Percentiles rank a stretch among this genome's conserved stretches.
Evolutionary conservation across 2,797 vertebrate genomes (phyloP).

Genomic region (Malacoctenus gilli): DNA sequence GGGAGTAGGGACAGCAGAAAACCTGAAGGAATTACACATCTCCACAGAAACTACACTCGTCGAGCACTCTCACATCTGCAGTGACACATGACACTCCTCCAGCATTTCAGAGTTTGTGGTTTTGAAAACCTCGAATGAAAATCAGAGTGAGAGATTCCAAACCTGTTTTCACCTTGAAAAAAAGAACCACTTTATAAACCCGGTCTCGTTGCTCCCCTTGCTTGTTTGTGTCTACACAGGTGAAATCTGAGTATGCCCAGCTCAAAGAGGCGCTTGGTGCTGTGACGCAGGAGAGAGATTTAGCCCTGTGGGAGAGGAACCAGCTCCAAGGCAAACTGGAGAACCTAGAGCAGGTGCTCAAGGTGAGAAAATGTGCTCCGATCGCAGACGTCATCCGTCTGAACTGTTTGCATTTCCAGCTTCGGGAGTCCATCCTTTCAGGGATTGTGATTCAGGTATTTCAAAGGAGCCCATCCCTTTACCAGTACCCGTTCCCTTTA

Average conservation of each 20-base stretch:
- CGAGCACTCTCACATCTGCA: too few relatives aligned
- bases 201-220: slow-evolving; percentile 21
- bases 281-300: slow-evolving; percentile 90
- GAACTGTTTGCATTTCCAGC: slow-evolving; percentile 26
- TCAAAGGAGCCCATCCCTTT: slow-evolving; percentile 52
- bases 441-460: slow-evolving; percentile 49
- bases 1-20: too few relatives aligned
- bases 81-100: too few relatives aligned
- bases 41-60: too few relatives aligned
- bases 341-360: slow-evolving; percentile 99
- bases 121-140: too few relatives aligned
- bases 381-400: slow-evolving; percentile 5
- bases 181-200: slow-evolving; percentile 15
- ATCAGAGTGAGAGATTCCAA: too few relatives aligned
- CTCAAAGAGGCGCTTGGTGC: slow-evolving; percentile 83
- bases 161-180: too few relatives aligned
- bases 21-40: too few relatives aligned
- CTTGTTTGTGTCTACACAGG: slow-evolving; percentile 73
- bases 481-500: slow-evolving; percentile 40
- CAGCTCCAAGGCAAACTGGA: slow-evolving; percentile 99
- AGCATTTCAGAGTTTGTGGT: too few relatives aligned
- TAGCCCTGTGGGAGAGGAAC: slow-evolving; percentile 88
- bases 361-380: slow-evolving; percentile 82
- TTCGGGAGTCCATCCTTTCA: slow-evolving; percentile 19
- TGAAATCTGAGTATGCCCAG: slow-evolving; percentile 89